Conservation (phyloP, 2,113 vertebrate species). For the Pteronura brasiliensis region DNA sequence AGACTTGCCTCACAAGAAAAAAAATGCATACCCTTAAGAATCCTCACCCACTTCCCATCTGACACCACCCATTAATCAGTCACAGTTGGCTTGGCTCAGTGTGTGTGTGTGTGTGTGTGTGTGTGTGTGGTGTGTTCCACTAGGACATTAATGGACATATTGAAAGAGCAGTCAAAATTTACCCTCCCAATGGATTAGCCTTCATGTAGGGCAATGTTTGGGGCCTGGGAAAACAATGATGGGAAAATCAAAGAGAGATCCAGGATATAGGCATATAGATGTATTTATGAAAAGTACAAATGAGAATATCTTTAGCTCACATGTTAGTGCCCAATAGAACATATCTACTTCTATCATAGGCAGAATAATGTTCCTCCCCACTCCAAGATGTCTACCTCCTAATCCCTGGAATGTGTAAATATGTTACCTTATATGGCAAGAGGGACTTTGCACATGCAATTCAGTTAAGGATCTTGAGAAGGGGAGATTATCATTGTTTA, state of each 20-base stretch:
- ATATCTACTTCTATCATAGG: neutral
- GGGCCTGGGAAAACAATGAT: neutral
- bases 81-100: neutral
- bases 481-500: neutral
- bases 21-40: neutral
- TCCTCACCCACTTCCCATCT: neutral
- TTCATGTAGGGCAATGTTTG: neutral
- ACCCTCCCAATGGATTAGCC: neutral
- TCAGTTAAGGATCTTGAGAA: neutral
- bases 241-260: neutral
- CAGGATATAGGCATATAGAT: neutral
- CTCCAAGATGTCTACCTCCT: neutral
- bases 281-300: neutral
- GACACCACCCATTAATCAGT: neutral
- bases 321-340: neutral
- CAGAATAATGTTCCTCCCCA: neutral
- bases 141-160: neutral
- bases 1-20: neutral
- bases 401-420: neutral
- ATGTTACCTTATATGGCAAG: neutral
- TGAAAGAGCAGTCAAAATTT: neutral
- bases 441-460: neutral
- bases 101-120: neutral
- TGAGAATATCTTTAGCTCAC: neutral
- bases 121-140: neutral